These are phyloP conservation scores for Enteromius argenteus DNA, from an alignment of 2,797 vertebrate species.

Conservation along the genomic window DNA sequence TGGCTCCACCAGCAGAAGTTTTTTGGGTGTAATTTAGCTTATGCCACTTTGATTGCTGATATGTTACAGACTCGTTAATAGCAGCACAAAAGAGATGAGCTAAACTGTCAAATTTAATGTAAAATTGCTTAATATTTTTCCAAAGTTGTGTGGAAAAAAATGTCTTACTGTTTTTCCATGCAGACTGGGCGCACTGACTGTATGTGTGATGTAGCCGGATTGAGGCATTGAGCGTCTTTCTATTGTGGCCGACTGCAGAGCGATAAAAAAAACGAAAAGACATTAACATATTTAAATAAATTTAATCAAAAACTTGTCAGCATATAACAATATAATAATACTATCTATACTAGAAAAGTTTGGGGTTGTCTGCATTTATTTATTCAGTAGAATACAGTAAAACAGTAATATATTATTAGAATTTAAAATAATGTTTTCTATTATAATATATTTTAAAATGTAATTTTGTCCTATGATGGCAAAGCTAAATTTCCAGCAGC, in stretches of 20 bases:
- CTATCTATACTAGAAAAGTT: background rate
- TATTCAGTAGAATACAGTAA: background rate
- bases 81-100: background rate
- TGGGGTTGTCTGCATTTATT: background rate
- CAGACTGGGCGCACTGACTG: slow-evolving; percentile 93
- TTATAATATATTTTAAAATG: too few species aligned
- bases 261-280: slow-evolving; percentile 18
- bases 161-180: slow-evolving; percentile 93
- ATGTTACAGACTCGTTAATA: background rate
- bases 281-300: background rate
- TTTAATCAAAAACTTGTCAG: background rate
- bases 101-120: background rate
- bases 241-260: slow-evolving; percentile 82
- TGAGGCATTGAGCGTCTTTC: slow-evolving; percentile 90
- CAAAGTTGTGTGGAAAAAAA: background rate
- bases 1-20: background rate
- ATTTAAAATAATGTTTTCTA: background rate
- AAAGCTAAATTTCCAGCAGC: too few species aligned
- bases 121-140: background rate
- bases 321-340: background rate
- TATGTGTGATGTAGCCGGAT: slow-evolving; percentile 95
- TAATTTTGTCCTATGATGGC: too few species aligned
- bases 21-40: background rate
- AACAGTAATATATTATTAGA: background rate
- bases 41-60: background rate